Conservation (phyloP, 1,140 invertebrate species). For the Euglossa dilemma region DNA sequence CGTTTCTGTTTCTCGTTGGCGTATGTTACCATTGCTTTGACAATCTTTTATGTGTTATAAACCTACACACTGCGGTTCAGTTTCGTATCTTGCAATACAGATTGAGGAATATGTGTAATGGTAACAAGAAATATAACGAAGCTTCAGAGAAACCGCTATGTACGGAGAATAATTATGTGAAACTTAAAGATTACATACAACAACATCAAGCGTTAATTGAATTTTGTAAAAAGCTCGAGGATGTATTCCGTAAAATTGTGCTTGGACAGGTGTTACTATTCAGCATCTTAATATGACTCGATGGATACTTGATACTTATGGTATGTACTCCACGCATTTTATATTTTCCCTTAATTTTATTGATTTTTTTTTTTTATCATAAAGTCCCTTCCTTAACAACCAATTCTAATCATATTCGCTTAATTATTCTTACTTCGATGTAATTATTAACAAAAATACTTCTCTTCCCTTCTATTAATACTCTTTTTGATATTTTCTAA, state of each 20-base stretch:
- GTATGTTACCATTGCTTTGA: constrained; percentile 65
- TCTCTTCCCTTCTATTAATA: neutral
- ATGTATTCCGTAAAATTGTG: constrained; percentile 25
- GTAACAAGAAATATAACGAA: neutral
- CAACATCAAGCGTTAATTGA: constrained; percentile 51
- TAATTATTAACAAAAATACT: neutral
- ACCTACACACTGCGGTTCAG: constrained; percentile 59
- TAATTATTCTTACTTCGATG: too few relatives aligned
- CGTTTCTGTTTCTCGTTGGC: constrained; percentile 48
- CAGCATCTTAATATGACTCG: constrained; percentile 46
- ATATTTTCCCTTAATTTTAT: too few relatives aligned
- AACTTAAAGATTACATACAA: constrained; percentile 11
- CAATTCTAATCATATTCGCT: too few relatives aligned
- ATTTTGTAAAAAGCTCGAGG: constrained; percentile 39
- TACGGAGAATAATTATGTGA: neutral
- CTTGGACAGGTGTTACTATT: constrained; percentile 46
- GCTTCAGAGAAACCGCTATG: neutral
- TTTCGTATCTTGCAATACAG: constrained; percentile 62
- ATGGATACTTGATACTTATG: constrained; percentile 29
- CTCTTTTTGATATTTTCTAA: neutral
- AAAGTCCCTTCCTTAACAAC: too few relatives aligned
- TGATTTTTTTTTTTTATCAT: neutral
- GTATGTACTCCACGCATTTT: neutral
- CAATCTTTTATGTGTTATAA: constrained; percentile 62
- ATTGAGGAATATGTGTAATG: neutral